Conservation (phyloP, 2,888 invertebrate species). For the Chrysolina oricalcia region DNA sequence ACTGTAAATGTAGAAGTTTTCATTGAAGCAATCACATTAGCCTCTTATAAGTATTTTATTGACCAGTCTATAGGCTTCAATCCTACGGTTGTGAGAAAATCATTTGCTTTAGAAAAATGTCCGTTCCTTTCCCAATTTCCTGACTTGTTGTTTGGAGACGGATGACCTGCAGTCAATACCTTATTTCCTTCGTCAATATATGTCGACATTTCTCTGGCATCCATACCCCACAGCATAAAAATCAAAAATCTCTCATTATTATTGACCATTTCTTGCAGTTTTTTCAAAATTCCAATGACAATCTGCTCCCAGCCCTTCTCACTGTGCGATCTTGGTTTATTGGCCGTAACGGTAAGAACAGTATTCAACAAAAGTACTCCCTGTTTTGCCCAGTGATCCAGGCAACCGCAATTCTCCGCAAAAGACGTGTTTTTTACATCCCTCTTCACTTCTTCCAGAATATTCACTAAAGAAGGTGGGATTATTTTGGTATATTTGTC, state of each 20-base stretch:
- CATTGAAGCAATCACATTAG: too few species aligned
- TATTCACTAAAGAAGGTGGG: constrained; percentile 10
- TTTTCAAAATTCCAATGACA: not conserved
- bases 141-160: constrained; percentile 9
- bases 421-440: constrained; percentile 20
- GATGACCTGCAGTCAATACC: constrained; percentile 29
- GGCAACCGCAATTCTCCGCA: constrained; percentile 16
- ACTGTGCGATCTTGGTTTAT: constrained; percentile 19
- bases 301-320: constrained; percentile 30
- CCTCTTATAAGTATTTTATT: not conserved
- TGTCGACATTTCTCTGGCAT: constrained; percentile 10
- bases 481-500: constrained; percentile 21
- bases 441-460: constrained; percentile 29
- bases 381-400: constrained; percentile 29
- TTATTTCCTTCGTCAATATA: constrained; percentile 7
- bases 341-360: constrained; percentile 21
- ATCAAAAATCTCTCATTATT: constrained; percentile 17
- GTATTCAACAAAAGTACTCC: constrained; percentile 29
- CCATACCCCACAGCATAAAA: constrained; percentile 28
- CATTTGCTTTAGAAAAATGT: constrained; percentile 31
- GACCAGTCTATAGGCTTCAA: constrained; percentile 29
- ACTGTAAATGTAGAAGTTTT: not conserved
- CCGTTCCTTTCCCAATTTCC: constrained; percentile 7
- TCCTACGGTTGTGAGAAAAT: constrained; percentile 8
- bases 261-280: constrained; percentile 9